Percentiles rank a stretch among this genome's conserved stretches.
These are phyloP conservation scores for Stomatorhinus walkeri DNA, from an alignment of 2,797 vertebrate genomes.

Conservation along the genomic window DNA sequence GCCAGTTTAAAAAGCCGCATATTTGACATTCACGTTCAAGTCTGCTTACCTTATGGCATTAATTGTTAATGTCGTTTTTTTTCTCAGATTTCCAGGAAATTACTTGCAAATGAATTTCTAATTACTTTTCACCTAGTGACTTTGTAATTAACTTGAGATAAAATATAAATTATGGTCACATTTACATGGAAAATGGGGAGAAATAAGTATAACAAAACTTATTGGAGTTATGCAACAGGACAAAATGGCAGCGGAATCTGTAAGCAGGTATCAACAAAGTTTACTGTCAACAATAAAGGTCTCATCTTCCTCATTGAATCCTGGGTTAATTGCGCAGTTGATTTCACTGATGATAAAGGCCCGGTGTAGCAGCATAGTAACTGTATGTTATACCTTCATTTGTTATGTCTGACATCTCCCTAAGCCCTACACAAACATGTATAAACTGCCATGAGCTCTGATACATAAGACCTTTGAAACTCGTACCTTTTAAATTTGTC, in stretches of 20 bases:
- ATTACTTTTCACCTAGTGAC: slow-evolving; percentile 1
- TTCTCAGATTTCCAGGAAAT: neutral
- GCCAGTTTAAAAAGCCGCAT: neutral
- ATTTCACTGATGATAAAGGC: neutral
- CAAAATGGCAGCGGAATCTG: neutral
- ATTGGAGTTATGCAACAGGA: neutral
- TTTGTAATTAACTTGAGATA: slow-evolving; percentile 8
- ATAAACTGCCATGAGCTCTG: neutral
- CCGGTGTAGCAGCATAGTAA: neutral
- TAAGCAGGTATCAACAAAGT: neutral
- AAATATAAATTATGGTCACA: neutral
- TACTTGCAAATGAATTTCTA: slow-evolving; percentile 5
- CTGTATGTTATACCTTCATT: neutral
- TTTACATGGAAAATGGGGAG: neutral
- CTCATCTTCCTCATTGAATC: neutral
- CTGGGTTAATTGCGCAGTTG: neutral
- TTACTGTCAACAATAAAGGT: neutral
- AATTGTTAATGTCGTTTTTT: neutral
- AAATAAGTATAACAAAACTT: neutral
- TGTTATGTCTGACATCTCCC: neutral
- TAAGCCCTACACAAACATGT: neutral
- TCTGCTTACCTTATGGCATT: neutral
- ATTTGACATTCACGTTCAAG: neutral
- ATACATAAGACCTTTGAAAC: neutral
- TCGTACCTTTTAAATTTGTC: neutral